Conservation (phyloP, 2,797 vertebrate species). For the Peromyscus aztecus region DNA sequence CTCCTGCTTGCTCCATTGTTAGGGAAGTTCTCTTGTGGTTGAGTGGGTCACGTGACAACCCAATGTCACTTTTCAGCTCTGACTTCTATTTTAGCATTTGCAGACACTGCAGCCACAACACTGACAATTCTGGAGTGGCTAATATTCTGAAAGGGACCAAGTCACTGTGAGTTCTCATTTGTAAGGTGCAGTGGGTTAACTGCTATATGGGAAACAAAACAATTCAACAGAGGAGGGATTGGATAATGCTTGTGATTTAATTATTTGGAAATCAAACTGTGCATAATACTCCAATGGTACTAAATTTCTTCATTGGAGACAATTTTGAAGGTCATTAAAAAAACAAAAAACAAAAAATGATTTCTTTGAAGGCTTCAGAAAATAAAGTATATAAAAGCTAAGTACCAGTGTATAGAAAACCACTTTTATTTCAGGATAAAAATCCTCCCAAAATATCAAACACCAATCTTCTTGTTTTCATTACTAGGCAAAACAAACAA, state of each 20-base stretch:
- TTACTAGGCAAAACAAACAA: constrained; percentile 25
- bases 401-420: constrained; percentile 27
- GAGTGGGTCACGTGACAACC: neutral
- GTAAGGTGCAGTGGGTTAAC: constrained; percentile 47
- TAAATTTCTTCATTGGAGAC: constrained; percentile 48
- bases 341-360: neutral
- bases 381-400: constrained; percentile 54
- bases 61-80: constrained; percentile 5
- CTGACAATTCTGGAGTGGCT: neutral
- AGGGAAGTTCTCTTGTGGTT: neutral
- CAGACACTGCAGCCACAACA: neutral
- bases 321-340: constrained; percentile 74
- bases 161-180: constrained; percentile 55
- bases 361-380: constrained; percentile 69
- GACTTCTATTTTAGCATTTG: neutral
- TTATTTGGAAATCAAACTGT: constrained; percentile 76
- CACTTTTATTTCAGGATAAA: constrained; percentile 64
- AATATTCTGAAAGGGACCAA: constrained; percentile 63
- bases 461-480: constrained; percentile 64
- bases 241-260: constrained; percentile 68
- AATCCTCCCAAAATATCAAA: constrained; percentile 65
- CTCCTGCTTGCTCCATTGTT: neutral
- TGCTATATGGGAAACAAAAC: neutral
- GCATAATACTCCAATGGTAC: constrained; percentile 45
- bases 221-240: constrained; percentile 20